Evolutionary conservation across 2,113 vertebrate genomes (phyloP).

Genomic region (Datnioides undecimradiatus): DNA sequence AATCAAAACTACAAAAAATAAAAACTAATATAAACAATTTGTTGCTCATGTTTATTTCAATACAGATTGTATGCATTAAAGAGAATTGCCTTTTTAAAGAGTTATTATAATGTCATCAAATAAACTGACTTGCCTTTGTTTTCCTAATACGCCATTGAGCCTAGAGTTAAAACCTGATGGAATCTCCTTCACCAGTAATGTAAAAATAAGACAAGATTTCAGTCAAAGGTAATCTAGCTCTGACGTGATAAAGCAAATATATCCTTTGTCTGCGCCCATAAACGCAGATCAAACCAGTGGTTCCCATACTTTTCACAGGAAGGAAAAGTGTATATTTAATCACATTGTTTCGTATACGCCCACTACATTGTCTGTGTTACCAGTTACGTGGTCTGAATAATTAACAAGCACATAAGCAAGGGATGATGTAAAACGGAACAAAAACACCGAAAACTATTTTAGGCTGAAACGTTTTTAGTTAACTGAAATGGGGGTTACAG

Average conservation of each 20-base stretch:
- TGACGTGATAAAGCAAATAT: background rate
- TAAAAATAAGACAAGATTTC: background rate
- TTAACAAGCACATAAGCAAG: no score
- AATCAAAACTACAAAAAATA: slow-evolving; percentile 8
- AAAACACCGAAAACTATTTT: no score
- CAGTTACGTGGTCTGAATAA: background rate
- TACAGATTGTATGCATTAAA: background rate
- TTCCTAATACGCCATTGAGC: background rate
- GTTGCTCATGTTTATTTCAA: background rate
- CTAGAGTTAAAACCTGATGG: background rate
- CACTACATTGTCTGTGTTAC: background rate
- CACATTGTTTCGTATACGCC: background rate
- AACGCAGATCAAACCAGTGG: background rate
- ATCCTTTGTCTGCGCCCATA: background rate
- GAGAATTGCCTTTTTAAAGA: background rate
- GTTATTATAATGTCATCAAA: background rate
- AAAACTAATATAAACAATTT: background rate
- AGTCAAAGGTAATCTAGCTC: background rate
- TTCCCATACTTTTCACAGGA: background rate
- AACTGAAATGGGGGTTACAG: background rate
- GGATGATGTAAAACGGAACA: no score
- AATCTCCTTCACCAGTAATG: background rate
- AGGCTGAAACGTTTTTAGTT: background rate
- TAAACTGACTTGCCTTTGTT: background rate
- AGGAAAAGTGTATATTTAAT: slow-evolving; percentile 2